Conservation (phyloP, 2,113 vertebrate genomes). For the Pseudopipra pipra region DNA sequence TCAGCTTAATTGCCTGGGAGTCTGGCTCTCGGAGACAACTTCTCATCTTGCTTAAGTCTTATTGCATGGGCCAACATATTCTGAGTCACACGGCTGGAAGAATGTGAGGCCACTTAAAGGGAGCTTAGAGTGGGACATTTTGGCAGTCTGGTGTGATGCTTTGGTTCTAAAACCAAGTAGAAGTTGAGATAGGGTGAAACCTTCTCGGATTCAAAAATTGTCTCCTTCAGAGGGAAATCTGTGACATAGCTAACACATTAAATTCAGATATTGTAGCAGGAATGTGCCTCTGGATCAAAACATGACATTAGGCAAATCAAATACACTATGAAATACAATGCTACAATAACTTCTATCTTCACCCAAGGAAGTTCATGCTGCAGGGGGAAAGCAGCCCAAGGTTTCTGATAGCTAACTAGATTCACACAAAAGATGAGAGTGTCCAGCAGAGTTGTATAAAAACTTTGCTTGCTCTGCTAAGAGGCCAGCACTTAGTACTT, state of each 20-base stretch:
- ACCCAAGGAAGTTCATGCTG: fast-evolving
- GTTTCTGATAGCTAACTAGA: background rate
- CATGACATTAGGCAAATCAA: background rate
- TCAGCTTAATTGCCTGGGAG: background rate
- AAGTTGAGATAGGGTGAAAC: background rate
- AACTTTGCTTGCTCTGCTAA: background rate
- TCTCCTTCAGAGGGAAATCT: background rate
- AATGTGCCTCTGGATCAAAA: background rate
- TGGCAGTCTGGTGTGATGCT: background rate
- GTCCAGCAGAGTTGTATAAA: background rate
- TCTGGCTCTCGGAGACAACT: background rate
- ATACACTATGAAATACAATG: background rate
- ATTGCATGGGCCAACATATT: background rate
- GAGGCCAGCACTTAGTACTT: background rate
- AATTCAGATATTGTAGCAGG: background rate
- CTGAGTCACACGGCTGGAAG: background rate
- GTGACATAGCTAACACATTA: background rate
- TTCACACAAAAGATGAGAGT: background rate
- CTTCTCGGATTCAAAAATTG: background rate
- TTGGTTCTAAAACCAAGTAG: background rate
- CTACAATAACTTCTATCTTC: background rate
- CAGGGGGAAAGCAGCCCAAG: background rate
- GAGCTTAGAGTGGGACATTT: background rate
- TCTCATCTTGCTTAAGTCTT: background rate
- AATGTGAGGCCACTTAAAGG: background rate